Percentiles rank a stretch among this genome's conserved stretches.
phyloP scores from a whole-genome alignment of 2,113 vertebrate species.

The Symphodus melops region DNA sequence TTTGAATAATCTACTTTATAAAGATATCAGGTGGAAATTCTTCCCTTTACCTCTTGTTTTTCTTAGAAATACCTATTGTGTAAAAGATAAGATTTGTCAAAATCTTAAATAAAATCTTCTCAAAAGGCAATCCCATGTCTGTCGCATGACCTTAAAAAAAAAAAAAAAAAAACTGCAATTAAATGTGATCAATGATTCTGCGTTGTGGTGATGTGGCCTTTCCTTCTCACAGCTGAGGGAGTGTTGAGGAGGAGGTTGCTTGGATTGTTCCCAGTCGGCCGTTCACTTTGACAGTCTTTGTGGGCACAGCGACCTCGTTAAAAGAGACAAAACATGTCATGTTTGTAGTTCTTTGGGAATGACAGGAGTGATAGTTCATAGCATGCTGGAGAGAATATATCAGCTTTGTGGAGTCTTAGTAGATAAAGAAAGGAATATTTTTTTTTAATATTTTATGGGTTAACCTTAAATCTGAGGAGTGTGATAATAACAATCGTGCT shows the following conservation, averaged over 20 bases:
- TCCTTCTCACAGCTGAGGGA: conserved; percentile 45
- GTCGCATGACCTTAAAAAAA: conserved; percentile 19
- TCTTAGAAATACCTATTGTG: neutral
- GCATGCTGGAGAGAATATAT: conserved; percentile 8
- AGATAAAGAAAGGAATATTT: neutral
- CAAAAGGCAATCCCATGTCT: conserved; percentile 28
- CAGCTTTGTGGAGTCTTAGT: conserved; percentile 1
- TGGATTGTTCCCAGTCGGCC: conserved; percentile 81
- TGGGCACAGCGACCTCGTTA: conserved; percentile 75
- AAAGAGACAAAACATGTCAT: conserved; percentile 49
- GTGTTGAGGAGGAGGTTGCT: conserved; percentile 53
- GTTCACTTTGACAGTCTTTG: conserved; percentile 83
- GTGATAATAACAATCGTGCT: neutral
- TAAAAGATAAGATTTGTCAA: no score
- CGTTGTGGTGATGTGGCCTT: conserved; percentile 22
- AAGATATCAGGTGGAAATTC: neutral
- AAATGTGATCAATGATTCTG: conserved; percentile 17
- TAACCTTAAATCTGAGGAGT: no score
- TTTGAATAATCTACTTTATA: neutral
- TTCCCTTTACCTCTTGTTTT: neutral
- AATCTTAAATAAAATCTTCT: neutral
- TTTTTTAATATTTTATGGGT: no score
- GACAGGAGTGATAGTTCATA: conserved; percentile 18
- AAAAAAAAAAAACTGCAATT: conserved; percentile 3
- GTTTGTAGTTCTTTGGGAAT: conserved; percentile 26